These are phyloP conservation scores for Bombyx huttoni DNA, from an alignment of 2,888 invertebrate genomes.

Conservation along the genomic window DNA sequence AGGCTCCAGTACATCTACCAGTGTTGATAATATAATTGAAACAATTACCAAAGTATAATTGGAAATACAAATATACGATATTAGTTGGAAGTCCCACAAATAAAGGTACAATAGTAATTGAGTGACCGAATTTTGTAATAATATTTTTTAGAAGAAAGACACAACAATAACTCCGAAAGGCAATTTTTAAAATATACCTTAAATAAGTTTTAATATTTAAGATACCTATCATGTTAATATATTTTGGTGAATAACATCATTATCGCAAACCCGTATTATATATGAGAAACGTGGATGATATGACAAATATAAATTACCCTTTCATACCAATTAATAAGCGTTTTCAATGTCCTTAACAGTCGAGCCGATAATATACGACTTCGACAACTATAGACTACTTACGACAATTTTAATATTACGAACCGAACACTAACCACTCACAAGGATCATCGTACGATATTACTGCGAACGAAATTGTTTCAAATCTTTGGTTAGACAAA, in stretches of 20 bases:
- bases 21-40: not conserved
- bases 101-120: constrained; percentile 25
- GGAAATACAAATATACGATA: too few species aligned
- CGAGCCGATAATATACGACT: constrained; percentile 49
- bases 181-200: constrained; percentile 65
- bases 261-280: constrained; percentile 73
- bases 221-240: constrained; percentile 66
- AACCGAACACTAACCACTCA: constrained; percentile 66
- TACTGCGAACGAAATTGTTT: constrained; percentile 50
- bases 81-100: constrained; percentile 9
- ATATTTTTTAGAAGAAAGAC: constrained; percentile 56
- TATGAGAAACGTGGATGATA: constrained; percentile 73
- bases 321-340: constrained; percentile 74
- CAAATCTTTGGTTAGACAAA: constrained; percentile 68
- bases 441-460: constrained; percentile 49
- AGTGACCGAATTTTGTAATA: constrained; percentile 46
- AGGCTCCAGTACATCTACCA: not conserved
- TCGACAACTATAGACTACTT: constrained; percentile 61
- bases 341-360: constrained; percentile 71
- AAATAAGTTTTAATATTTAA: constrained; percentile 63
- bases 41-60: too few species aligned
- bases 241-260: constrained; percentile 71
- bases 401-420: constrained; percentile 57
- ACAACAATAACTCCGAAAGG: constrained; percentile 63
- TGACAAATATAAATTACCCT: constrained; percentile 73